Base-by-base conservation (phyloP, 1,140 invertebrate species). In the Goniozus legneri region DNA sequence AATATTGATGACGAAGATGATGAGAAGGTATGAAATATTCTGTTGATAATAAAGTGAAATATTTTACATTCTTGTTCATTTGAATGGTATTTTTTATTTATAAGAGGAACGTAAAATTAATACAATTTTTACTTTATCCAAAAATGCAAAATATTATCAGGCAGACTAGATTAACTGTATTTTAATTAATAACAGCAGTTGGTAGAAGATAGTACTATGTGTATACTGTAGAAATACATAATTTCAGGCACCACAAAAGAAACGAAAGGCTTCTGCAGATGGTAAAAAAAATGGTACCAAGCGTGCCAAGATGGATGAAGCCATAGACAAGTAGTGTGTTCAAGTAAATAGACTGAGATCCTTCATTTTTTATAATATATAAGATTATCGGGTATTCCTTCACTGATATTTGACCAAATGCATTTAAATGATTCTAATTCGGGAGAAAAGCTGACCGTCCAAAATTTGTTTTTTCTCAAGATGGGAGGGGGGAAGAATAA, bases 1-100 rank as follows among this genome's bases (percentile, higher is more conserved):
- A 84, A 87, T 66, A 72, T 85, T 19, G 84, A 87, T 53, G 84
- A 87, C 33, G 86, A 88, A 13, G 86, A 88, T 58, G 84, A 86
- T 44, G 86, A 89, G 35, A 76, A 78, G 62, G 73, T 72, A 68
- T 51, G 49, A 31, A 27, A 13, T 31, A 16, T 2, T n/a, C 15
- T 22, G 12, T 27, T 27, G 6, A 27, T 27, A 27, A 27, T 7
- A 7, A 12, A 12, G 12, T 27, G 24, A 27, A 27, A 7, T 27
- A 6, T 27, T 27, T 27, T 27, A 27, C 6, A 27, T 12, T 12
- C 24, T 27, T 27, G 24, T 12, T 27, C 24, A n/a, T n/a, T n/a
- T 27, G 24, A n/a, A n/a, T n/a, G n/a, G n/a, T n/a, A n/a, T n/a
- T n/a, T n/a, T n/a, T n/a, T n/a, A n/a, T n/a, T n/a, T n/a, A n/a